Percentiles rank a stretch among this genome's conserved stretches.
Evolutionary conservation across 1,140 invertebrate genomes (phyloP).

Genomic region (Augochlora pura): DNA sequence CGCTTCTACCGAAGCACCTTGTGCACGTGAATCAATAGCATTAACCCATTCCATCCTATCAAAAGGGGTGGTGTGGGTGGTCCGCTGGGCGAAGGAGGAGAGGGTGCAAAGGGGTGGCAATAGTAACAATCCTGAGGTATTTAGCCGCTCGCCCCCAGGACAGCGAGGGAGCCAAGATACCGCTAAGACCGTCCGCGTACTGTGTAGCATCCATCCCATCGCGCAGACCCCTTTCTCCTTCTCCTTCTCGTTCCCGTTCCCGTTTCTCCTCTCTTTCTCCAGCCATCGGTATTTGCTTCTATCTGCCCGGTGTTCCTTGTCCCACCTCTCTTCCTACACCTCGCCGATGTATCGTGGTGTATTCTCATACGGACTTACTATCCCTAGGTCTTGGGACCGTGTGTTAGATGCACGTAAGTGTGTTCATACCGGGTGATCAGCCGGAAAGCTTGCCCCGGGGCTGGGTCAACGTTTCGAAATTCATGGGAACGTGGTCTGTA

Average conservation of each 20-base stretch:
- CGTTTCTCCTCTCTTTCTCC: constrained; percentile 31
- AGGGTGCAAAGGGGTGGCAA: constrained; percentile 75
- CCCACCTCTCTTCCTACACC: constrained; percentile 22
- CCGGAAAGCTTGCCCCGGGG: constrained; percentile 48
- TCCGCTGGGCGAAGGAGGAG: constrained; percentile 50
- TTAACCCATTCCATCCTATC: constrained; percentile 80
- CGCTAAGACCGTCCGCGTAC: constrained; percentile 78
- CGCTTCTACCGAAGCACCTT: constrained; percentile 66
- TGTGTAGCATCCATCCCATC: constrained; percentile 74
- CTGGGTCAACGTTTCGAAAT: constrained; percentile 54
- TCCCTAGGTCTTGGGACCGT: constrained; percentile 35
- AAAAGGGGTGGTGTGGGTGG: constrained; percentile 69
- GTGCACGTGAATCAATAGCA: constrained; percentile 81
- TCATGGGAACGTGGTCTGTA: constrained; percentile 33
- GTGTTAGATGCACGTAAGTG: constrained; percentile 55
- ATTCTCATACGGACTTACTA: constrained; percentile 60
- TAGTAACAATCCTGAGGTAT: constrained; percentile 81
- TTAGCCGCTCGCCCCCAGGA: constrained; percentile 77
- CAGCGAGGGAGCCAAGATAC: constrained; percentile 77
- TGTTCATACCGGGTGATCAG: constrained; percentile 63
- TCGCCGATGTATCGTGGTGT: constrained; percentile 52
- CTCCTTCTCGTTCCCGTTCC: constrained; percentile 22
- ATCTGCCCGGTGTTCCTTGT: constrained; percentile 45
- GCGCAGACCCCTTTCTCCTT: constrained; percentile 57
- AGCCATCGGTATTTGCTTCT: constrained; percentile 56